Conservation (phyloP, 1,140 invertebrate species). For the Micrasema minimum region DNA sequence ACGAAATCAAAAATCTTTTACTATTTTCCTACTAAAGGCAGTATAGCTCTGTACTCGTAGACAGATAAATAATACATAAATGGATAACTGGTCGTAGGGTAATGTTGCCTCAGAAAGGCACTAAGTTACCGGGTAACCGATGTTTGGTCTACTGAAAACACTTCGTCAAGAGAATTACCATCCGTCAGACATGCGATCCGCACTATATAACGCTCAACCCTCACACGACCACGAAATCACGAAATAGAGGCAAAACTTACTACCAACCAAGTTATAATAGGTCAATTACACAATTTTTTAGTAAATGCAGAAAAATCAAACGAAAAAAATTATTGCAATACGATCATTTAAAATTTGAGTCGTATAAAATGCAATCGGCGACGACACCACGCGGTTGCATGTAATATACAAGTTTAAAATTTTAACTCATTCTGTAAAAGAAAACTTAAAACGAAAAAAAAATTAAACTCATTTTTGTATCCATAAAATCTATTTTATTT, state of each 20-base stretch:
- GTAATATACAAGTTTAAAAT: not conserved
- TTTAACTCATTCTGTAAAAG: too few species aligned
- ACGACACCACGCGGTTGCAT: not conserved
- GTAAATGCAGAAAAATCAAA: not conserved
- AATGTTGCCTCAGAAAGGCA: too few species aligned
- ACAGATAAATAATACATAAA: too few species aligned
- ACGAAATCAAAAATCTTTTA: too few species aligned
- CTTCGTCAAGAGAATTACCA: constrained; percentile 22
- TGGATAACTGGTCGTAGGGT: too few species aligned
- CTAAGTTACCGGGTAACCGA: constrained; percentile 28
- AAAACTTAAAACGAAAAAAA: too few species aligned
- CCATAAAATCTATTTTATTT: too few species aligned
- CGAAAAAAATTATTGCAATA: not conserved
- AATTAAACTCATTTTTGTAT: too few species aligned
- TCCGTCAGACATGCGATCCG: constrained; percentile 21
- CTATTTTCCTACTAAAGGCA: too few species aligned
- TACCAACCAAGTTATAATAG: not conserved
- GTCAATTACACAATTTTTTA: not conserved
- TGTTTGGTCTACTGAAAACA: not conserved
- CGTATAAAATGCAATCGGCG: not conserved
- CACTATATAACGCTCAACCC: not conserved
- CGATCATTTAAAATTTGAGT: not conserved
- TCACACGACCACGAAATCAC: not conserved
- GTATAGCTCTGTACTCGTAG: too few species aligned
- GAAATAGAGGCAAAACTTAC: not conserved